Percentiles rank a stretch among this genome's conserved stretches.
Evolutionary conservation across 2,113 vertebrate species (phyloP).

Genomic region (Thamnophis sirtalis): DNA sequence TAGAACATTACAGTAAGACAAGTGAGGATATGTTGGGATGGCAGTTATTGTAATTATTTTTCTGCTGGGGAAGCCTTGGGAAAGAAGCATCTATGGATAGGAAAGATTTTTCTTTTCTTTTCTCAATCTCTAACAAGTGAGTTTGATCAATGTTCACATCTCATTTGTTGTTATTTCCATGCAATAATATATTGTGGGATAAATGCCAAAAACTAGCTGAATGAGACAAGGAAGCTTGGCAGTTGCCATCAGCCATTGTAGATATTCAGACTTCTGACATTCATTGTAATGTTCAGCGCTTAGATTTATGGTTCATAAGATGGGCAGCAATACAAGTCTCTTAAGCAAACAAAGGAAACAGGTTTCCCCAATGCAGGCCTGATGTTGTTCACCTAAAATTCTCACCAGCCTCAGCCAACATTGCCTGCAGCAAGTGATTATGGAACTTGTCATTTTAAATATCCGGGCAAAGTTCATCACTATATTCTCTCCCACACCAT

Average conservation of each 20-base stretch:
- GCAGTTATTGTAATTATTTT: not conserved
- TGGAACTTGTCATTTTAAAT: not conserved
- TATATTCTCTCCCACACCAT: not conserved
- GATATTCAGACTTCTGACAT: not conserved
- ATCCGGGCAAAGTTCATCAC: not conserved
- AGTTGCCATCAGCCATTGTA: not conserved
- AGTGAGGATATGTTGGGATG: not conserved
- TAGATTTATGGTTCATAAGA: too few relatives aligned
- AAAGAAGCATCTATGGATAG: not conserved
- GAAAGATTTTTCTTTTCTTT: not conserved
- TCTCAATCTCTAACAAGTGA: not conserved
- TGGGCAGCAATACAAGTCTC: not conserved
- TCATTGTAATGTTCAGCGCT: too few relatives aligned
- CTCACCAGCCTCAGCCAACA: not conserved
- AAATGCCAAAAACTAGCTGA: not conserved
- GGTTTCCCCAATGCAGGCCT: not conserved
- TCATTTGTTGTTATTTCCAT: not conserved
- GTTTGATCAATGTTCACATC: not conserved
- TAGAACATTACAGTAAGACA: not conserved
- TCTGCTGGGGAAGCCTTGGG: not conserved
- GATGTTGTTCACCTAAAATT: not conserved
- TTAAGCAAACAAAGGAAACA: not conserved
- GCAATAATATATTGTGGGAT: not conserved
- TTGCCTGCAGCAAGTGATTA: not conserved
- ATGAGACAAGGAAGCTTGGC: not conserved